Percentiles rank a stretch among this genome's conserved stretches.
Conservation (phyloP, 2,888 invertebrate genomes). For the Eupithecia insigniata region DNA sequence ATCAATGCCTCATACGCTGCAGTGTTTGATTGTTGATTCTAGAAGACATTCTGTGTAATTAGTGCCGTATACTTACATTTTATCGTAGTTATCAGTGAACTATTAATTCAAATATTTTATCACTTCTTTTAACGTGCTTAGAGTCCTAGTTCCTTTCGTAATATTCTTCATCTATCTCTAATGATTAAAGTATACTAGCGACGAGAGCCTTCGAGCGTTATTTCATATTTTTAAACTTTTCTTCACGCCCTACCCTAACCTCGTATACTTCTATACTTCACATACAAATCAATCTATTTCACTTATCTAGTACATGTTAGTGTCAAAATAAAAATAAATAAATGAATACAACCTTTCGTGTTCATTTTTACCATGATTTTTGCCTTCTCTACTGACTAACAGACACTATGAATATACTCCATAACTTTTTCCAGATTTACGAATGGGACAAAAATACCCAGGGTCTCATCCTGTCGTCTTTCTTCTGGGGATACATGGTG, state of each 20-base stretch:
- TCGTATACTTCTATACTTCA: too few relatives aligned
- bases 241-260: not conserved
- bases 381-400: not conserved
- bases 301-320: too few relatives aligned
- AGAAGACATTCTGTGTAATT: not conserved
- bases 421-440: constrained; percentile 61
- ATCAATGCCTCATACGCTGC: not conserved
- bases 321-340: too few relatives aligned
- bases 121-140: not conserved
- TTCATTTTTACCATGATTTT: not conserved
- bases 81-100: not conserved
- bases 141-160: not conserved
- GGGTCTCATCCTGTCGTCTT: constrained; percentile 87
- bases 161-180: not conserved
- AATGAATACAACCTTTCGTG: not conserved
- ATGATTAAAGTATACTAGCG: not conserved
- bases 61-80: not conserved
- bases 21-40: not conserved
- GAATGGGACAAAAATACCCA: constrained; percentile 85
- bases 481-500: constrained; percentile 91
- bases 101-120: not conserved
- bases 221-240: not conserved
- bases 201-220: not conserved
- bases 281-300: too few relatives aligned
- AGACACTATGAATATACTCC: not conserved